Base-by-base conservation (phyloP, 2,888 invertebrate species). In the Prionchulus punctatus region DNA sequence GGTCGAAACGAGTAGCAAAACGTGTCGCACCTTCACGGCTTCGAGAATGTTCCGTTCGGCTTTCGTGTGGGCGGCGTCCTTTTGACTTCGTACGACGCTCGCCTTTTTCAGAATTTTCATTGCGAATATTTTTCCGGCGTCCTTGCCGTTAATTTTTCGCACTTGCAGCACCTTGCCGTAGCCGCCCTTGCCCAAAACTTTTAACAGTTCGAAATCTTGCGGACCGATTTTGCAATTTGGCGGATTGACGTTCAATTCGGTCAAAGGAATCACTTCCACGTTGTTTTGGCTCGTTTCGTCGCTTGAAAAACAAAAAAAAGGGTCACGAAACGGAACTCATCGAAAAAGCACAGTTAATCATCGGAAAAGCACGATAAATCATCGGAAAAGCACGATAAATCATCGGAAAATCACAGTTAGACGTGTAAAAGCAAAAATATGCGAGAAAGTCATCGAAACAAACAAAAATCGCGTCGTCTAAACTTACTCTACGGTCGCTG, bases 41-140 rank as follows among this genome's bases (percentile, higher is more conserved):
- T 98, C 98, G 68, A 99, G 79, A 70, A 99, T 99, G 77, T 98
- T 99, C 72, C 99, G 80, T 76, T 99, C 99, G 60, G 98, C 98
- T 78, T 94, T 94, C 63, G 98, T 99, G 72, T 99, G 98, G 60
- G 96, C 98, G 59, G 96, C 96, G 74, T 99, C 98, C 75, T 99
- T 99, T 75, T 94, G 92, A 77, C 96, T 99, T 70, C 94, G 81
- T 59, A 96, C 92, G 72, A 99, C 94, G 53, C 91, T 89, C 60
- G 96, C 96, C 70, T 77, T 77, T 70, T 88, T 85, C 57, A 98
- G 78, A 60, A 98, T 96, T 80, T 99, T 99, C 98, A 99, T 99
- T 57, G 98, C 98, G 80, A 94, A 98, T 68, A 94, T 87, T 67
- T 85, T 84, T 60, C 87, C 86, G 56, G 82, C 80, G 78, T 96